These are phyloP conservation scores for Mactromeris polynyma DNA, from an alignment of 2,888 invertebrate genomes.

Conservation along the genomic window DNA sequence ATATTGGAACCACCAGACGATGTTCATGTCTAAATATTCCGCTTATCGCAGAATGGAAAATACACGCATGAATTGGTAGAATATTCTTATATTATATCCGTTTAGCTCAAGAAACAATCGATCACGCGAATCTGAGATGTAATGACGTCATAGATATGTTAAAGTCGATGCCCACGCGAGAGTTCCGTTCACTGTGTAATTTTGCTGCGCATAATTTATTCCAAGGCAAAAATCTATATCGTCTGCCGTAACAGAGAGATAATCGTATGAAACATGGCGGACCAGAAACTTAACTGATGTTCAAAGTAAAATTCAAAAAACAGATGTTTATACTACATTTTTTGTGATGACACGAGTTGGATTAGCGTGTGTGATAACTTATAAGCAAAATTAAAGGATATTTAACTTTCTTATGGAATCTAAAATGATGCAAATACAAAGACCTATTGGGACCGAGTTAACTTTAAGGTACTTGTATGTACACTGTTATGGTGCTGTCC, in stretches of 20 bases:
- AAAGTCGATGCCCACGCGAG: slow-evolving; percentile 23
- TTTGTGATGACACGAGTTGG: not conserved
- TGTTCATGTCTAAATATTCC: not conserved
- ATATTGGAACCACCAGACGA: not conserved
- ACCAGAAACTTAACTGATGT: not conserved
- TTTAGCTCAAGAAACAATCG: not conserved
- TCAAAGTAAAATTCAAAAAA: not conserved
- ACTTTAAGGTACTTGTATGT: slow-evolving; percentile 72
- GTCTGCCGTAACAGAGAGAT: slow-evolving; percentile 5
- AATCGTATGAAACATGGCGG: slow-evolving; percentile 50
- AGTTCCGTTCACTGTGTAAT: slow-evolving; percentile 9
- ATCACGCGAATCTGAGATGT: not conserved
- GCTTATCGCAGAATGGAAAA: not conserved
- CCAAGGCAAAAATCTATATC: slow-evolving; percentile 58
- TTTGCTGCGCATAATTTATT: slow-evolving; percentile 59
- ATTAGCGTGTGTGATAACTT: not conserved
- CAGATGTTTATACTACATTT: not conserved
- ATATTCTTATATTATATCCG: not conserved
- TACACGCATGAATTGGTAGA: not conserved
- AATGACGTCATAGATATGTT: slow-evolving; percentile 33
- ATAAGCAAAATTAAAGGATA: not conserved
- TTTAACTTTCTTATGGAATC: not conserved
- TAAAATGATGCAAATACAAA: slow-evolving; percentile 65
- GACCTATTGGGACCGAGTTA: slow-evolving; percentile 75
- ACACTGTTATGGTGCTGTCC: not conserved